phyloP scores from a whole-genome alignment of 2,797 vertebrate genomes.

The Enteromius paludinosus region DNA sequence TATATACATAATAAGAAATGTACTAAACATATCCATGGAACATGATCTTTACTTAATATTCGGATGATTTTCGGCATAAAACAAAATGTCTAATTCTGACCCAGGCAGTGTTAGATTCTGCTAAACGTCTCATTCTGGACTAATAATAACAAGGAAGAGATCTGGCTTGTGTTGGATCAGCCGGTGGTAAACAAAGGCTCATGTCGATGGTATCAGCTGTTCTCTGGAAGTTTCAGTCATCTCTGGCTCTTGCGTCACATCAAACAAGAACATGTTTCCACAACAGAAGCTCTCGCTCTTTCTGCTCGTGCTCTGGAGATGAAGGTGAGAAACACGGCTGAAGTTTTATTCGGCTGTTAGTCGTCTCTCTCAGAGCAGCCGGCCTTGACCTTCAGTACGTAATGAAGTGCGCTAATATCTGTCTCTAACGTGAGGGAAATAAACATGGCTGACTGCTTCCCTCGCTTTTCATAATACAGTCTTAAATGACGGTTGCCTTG shows the following conservation, averaged over 20 bases:
- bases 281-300: background rate
- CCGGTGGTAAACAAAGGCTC: background rate
- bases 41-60: too few relatives aligned
- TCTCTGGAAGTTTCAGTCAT: background rate
- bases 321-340: background rate
- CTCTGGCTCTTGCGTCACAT: background rate
- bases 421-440: conserved; percentile 66
- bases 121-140: background rate
- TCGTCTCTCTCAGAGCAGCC: background rate
- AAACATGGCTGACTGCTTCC: conserved; percentile 61
- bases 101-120: background rate
- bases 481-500: conserved; percentile 30
- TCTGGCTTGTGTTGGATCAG: background rate
- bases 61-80: too few relatives aligned
- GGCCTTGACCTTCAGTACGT: conserved; percentile 71
- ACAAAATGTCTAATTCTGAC: too few relatives aligned
- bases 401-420: conserved; percentile 73
- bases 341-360: conserved; percentile 28
- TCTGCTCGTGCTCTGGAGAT: background rate
- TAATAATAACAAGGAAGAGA: background rate
- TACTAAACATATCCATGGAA: too few relatives aligned
- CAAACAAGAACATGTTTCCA: conserved; percentile 7
- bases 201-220: background rate
- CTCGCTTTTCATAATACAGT: conserved; percentile 33
- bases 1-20: too few relatives aligned